Evolutionary conservation across 2,888 invertebrate genomes (phyloP).

Genomic region (Endotricha flammealis): DNA sequence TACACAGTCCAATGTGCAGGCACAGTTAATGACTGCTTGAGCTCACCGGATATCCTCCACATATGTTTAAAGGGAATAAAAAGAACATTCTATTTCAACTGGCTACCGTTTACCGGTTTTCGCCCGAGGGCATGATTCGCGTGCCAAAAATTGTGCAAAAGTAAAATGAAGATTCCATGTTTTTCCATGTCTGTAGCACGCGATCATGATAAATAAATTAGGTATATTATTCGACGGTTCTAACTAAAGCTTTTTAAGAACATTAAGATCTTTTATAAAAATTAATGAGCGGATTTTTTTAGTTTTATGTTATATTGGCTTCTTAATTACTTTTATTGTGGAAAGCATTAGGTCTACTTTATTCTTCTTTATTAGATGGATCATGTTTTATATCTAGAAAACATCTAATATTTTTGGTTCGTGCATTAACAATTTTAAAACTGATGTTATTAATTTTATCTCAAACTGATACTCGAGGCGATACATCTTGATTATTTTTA

Average conservation of each 20-base stretch:
- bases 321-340: too few relatives aligned
- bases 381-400: background rate
- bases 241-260: too few relatives aligned
- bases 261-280: too few relatives aligned
- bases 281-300: too few relatives aligned
- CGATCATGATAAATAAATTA: too few relatives aligned
- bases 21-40: slow-evolving; percentile 58
- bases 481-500: slow-evolving; percentile 6
- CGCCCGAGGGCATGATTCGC: slow-evolving; percentile 46
- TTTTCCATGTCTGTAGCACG: slow-evolving; percentile 4
- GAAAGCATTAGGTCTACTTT: too few relatives aligned
- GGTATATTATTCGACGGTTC: too few relatives aligned
- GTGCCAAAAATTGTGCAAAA: slow-evolving; percentile 61
- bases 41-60: slow-evolving; percentile 68
- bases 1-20: slow-evolving; percentile 14
- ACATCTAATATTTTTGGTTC: too few relatives aligned
- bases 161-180: background rate
- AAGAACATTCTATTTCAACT: slow-evolving; percentile 33
- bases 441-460: too few relatives aligned
- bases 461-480: background rate
- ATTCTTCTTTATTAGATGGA: too few relatives aligned
- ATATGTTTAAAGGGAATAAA: slow-evolving; percentile 57
- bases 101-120: slow-evolving; percentile 58
- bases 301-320: too few relatives aligned
- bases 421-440: too few relatives aligned